Conservation (phyloP, 1,140 invertebrate species). For the Cryptotermes secundus region DNA sequence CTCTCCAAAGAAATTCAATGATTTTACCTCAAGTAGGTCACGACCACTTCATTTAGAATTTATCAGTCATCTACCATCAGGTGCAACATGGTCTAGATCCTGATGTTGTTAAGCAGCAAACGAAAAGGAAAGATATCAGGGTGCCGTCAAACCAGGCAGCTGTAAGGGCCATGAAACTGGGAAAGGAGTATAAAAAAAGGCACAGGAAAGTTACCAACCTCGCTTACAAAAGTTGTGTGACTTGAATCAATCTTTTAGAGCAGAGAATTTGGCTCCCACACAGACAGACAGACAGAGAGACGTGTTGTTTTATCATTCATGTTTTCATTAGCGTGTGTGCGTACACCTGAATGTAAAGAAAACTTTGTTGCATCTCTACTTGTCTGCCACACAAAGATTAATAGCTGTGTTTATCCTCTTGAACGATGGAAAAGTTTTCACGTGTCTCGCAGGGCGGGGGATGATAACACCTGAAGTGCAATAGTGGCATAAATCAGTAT, state of each 20-base stretch:
- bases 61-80: too few relatives aligned
- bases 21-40: too few relatives aligned
- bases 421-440: constrained; percentile 16
- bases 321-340: not conserved
- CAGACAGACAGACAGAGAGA: not conserved
- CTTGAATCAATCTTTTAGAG: not conserved
- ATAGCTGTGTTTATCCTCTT: not conserved
- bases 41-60: too few relatives aligned
- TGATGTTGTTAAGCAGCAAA: too few relatives aligned
- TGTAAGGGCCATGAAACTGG: too few relatives aligned
- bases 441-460: not conserved
- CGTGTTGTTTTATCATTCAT: not conserved
- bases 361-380: not conserved
- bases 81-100: too few relatives aligned
- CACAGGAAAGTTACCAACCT: too few relatives aligned
- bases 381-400: constrained; percentile 4
- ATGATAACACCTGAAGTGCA: not conserved
- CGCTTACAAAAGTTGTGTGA: too few relatives aligned
- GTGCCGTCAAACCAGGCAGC: too few relatives aligned
- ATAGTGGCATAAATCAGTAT: not conserved
- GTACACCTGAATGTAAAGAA: not conserved
- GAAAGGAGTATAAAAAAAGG: too few relatives aligned
- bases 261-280: not conserved
- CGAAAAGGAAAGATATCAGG: too few relatives aligned
- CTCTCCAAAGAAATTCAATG: too few relatives aligned